Evolutionary conservation across 1,140 invertebrate species (phyloP).

Genomic region (Camponotus vicinus): DNA sequence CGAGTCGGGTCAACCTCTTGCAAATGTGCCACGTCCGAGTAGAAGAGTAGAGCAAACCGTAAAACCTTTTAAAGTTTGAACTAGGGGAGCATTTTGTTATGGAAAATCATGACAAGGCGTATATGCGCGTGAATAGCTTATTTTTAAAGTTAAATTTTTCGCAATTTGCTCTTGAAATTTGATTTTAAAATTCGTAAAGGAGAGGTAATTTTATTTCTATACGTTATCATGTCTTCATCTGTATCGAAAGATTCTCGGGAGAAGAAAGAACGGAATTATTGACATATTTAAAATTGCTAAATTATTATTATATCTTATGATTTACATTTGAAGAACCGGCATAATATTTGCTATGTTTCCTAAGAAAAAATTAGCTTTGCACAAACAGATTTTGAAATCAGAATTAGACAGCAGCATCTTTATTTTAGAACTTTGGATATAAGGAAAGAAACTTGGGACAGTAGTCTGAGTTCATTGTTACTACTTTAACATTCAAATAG

Average conservation of each 20-base stretch:
- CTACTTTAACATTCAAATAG: constrained; percentile 58
- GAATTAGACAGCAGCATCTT: constrained; percentile 38
- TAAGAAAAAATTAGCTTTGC: constrained; percentile 12
- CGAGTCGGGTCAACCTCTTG: constrained; percentile 27
- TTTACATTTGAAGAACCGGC: constrained; percentile 1
- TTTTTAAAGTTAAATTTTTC: constrained; percentile 40
- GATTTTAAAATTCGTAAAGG: constrained; percentile 6
- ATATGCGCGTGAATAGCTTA: constrained; percentile 9
- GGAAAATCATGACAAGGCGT: constrained; percentile 27
- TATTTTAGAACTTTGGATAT: constrained; percentile 23
- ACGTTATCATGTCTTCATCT: neutral
- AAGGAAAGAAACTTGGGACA: constrained; percentile 19
- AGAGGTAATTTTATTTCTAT: neutral
- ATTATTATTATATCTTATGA: neutral
- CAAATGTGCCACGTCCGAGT: constrained; percentile 46
- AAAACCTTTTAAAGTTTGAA: constrained; percentile 53
- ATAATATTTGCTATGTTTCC: neutral
- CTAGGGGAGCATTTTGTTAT: constrained; percentile 41
- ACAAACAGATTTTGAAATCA: constrained; percentile 47
- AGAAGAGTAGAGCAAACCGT: constrained; percentile 53
- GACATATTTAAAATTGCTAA: neutral
- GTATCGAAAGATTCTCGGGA: neutral
- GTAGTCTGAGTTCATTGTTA: constrained; percentile 58
- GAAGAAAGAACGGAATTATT: neutral
- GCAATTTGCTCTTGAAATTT: constrained; percentile 9